phyloP scores from a whole-genome alignment of 2,113 vertebrate species.

The Syngnathus floridae region DNA sequence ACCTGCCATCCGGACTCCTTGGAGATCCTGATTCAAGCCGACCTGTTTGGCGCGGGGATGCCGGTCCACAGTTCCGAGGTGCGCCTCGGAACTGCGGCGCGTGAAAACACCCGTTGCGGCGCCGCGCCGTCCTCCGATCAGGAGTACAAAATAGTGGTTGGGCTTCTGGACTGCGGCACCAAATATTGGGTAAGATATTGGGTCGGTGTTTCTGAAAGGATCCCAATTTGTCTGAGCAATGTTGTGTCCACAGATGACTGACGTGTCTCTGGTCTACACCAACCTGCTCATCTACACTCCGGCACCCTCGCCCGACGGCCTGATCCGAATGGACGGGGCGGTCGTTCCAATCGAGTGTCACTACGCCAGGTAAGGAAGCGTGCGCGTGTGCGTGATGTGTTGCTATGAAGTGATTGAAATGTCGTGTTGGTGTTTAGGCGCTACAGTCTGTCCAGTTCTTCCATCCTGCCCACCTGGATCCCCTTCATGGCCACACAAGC shows the following conservation, averaged over 20 bases:
- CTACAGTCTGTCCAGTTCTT: constrained; percentile 55
- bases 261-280: constrained; percentile 54
- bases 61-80: constrained; percentile 35
- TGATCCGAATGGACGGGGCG: constrained; percentile 59
- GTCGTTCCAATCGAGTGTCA: constrained; percentile 64
- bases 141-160: constrained; percentile 44
- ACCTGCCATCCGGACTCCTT: constrained; percentile 50
- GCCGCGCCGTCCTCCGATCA: constrained; percentile 20
- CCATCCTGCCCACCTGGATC: constrained; percentile 56
- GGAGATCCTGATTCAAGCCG: constrained; percentile 48
- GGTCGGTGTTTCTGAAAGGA: too few species aligned
- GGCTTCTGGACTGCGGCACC: constrained; percentile 52
- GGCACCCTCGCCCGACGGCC: constrained; percentile 20
- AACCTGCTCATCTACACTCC: constrained; percentile 62
- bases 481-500: constrained; percentile 48
- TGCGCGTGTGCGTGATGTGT: background rate
- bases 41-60: constrained; percentile 52
- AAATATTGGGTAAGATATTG: constrained; percentile 51
- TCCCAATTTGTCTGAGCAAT: background rate
- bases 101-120: constrained; percentile 19
- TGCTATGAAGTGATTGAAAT: background rate
- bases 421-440: constrained; percentile 31
- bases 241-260: constrained; percentile 43
- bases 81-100: constrained; percentile 43
- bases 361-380: constrained; percentile 45